A percentile compares a stretch with the other conserved stretches of the same genome.
Evolutionary conservation across 2,888 invertebrate species (phyloP).

Genomic region (Stenoptilia bipunctidactyla): DNA sequence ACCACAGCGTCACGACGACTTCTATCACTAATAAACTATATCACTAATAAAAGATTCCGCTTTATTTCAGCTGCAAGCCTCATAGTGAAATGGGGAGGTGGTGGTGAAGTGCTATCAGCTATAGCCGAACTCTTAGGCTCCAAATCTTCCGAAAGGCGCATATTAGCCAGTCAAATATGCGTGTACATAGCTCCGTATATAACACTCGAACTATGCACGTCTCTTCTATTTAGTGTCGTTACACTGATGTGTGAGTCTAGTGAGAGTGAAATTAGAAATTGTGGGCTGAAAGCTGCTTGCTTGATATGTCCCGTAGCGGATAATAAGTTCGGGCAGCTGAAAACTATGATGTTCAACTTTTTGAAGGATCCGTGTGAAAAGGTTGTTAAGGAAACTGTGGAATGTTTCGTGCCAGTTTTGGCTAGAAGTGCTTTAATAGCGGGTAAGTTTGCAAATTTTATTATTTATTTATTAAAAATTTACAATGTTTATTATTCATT

Average conservation of each 20-base stretch:
- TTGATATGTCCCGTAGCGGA: conserved; percentile 53
- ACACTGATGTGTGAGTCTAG: conserved; percentile 60
- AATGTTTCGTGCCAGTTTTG: conserved; percentile 48
- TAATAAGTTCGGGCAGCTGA: conserved; percentile 52
- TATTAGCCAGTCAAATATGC: conserved; percentile 55
- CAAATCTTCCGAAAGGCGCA: conserved; percentile 40
- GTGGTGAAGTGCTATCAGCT: conserved; percentile 54
- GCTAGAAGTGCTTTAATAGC: conserved; percentile 52
- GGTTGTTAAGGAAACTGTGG: conserved; percentile 48
- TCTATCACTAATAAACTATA: no score
- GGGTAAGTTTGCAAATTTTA: conserved; percentile 27
- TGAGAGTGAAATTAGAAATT: conserved; percentile 43
- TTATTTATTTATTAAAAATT: no score
- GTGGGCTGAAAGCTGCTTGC: conserved; percentile 52
- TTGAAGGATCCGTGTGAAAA: conserved; percentile 49
- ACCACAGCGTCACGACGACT: no score
- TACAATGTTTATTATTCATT: no score
- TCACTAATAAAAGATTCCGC: conserved; percentile 69
- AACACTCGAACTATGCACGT: conserved; percentile 57
- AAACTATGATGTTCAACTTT: conserved; percentile 54
- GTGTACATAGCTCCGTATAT: conserved; percentile 56
- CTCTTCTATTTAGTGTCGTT: conserved; percentile 53
- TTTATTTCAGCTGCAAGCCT: conserved; percentile 64
- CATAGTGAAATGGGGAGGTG: conserved; percentile 60
- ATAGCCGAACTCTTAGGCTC: conserved; percentile 53